Base-by-base conservation (phyloP, 2,797 vertebrate genomes). In the Psittacula echo region DNA sequence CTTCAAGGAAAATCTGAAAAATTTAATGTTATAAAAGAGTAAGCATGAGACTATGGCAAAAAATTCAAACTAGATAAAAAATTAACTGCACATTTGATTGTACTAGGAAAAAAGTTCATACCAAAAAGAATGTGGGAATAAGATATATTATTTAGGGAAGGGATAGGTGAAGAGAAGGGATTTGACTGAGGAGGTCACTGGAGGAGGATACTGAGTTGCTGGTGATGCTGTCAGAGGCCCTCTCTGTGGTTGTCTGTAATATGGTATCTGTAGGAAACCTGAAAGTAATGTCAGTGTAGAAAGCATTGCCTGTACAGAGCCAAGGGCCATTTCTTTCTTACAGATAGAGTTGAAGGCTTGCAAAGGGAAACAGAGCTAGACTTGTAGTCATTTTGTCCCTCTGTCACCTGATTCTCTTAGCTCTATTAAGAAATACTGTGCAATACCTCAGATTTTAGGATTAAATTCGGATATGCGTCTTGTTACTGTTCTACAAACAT, bases 51-150 rank as follows among this genome's bases (percentile, higher is more conserved):
- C 17, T 45, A 3, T 24, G 29, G 19, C 17, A 41, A 73, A 76
- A 67, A 64, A 47, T 1, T 71, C 41, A 64, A 27, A 26, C 14
- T 22, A 24, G 24, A 20, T 8, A 82, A 85, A 92, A 73, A 44
- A 17, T 8, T 2, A 32, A 11, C 47, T 21, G 61, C 2, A 9
- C 0, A 1, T 68, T 60, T 65, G 13, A 14, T 53, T 60, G 18
- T 41, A 23, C 14, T 12, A 37, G 14, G 34, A n/a, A 80, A 65
- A 34, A 34, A 48, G 0, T 65, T 14, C 18, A n/a, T 34, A 21
- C 4, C 1, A 37, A 41, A 83, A 68, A 42, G 2, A 37, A 47
- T 3, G 5, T 15, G 26, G 34, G 26, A 85, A 72, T 72, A 41
- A 67, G 18, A 11, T 14, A 3, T 9, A 13, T 61, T 66, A 22